phyloP scores from a whole-genome alignment of 2,888 invertebrate species.

The Drosophila leonis region DNA sequence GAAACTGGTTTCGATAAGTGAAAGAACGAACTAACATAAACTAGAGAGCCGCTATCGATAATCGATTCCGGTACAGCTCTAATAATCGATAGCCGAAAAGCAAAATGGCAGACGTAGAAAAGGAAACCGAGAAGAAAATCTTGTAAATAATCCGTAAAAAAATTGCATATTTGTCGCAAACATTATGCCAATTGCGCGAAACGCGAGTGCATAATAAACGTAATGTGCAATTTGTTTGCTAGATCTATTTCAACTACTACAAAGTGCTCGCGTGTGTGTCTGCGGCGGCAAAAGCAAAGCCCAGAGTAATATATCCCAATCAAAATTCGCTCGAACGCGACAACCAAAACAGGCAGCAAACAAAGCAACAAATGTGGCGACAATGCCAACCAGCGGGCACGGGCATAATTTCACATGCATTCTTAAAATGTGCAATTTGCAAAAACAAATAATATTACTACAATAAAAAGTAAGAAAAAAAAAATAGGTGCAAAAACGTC shows the following conservation, averaged over 20 bases:
- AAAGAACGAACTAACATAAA: constrained; percentile 16
- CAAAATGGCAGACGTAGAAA: constrained; percentile 67
- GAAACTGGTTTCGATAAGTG: constrained; percentile 4
- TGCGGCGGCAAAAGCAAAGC: constrained; percentile 83
- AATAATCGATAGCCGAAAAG: constrained; percentile 66
- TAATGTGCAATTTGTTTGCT: constrained; percentile 34
- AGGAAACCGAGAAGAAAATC: constrained; percentile 74
- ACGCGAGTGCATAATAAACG: constrained; percentile 60
- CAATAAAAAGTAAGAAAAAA: constrained; percentile 75
- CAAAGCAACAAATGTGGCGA: constrained; percentile 58
- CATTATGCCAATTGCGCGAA: constrained; percentile 66
- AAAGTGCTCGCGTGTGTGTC: constrained; percentile 73
- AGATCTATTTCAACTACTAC: constrained; percentile 27
- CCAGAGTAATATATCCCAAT: constrained; percentile 76
- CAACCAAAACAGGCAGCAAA: constrained; percentile 64
- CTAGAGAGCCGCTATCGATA: constrained; percentile 47
- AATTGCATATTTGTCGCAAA: constrained; percentile 74
- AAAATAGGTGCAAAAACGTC: constrained; percentile 72
- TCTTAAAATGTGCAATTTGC: constrained; percentile 52
- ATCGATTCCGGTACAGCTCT: constrained; percentile 62
- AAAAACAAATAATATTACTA: constrained; percentile 74
- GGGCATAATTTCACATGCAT: constrained; percentile 47
- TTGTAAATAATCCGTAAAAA: constrained; percentile 75
- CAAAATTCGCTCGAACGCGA: constrained; percentile 72
- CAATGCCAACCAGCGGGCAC: constrained; percentile 47